Evolutionary conservation across 2,113 vertebrate species (phyloP).

Genomic region (Mus pahari): DNA sequence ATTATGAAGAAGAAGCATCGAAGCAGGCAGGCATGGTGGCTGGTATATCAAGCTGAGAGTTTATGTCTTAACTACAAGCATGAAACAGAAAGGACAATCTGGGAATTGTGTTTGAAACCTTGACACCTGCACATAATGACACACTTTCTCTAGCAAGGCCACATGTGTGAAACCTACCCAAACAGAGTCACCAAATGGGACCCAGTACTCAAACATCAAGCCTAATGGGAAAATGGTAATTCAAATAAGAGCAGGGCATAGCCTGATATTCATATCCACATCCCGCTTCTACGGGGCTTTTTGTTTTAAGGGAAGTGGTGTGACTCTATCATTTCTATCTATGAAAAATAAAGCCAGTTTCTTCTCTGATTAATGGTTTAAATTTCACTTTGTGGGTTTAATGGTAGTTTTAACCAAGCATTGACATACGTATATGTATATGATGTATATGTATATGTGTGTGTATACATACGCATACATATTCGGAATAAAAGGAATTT

Average conservation of each 20-base stretch:
- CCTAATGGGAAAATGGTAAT: background rate
- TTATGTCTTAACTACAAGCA: background rate
- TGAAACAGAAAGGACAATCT: background rate
- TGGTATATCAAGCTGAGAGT: background rate
- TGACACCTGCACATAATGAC: background rate
- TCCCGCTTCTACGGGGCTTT: constrained; percentile 39
- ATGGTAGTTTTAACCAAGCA: constrained; percentile 29
- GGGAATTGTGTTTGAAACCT: background rate
- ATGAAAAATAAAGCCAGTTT: constrained; percentile 40
- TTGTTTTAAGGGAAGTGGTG: constrained; percentile 10
- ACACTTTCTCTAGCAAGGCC: background rate
- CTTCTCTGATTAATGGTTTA: constrained; percentile 47
- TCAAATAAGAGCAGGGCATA: background rate
- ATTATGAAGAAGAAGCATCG: background rate
- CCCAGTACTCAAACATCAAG: background rate
- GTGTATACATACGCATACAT: too few species aligned
- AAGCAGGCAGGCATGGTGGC: background rate
- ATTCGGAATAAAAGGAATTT: constrained; percentile 1
- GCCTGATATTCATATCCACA: background rate
- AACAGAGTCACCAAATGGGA: background rate
- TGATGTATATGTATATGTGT: too few species aligned
- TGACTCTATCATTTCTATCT: constrained; percentile 28
- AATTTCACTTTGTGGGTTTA: constrained; percentile 61
- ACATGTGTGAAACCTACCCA: background rate
- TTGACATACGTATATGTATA: background rate